Evolutionary conservation across 2,113 vertebrate species (phyloP), one percentile per base, ranked within the genome.

Genomic region (Pungitius pungitius): DNA sequence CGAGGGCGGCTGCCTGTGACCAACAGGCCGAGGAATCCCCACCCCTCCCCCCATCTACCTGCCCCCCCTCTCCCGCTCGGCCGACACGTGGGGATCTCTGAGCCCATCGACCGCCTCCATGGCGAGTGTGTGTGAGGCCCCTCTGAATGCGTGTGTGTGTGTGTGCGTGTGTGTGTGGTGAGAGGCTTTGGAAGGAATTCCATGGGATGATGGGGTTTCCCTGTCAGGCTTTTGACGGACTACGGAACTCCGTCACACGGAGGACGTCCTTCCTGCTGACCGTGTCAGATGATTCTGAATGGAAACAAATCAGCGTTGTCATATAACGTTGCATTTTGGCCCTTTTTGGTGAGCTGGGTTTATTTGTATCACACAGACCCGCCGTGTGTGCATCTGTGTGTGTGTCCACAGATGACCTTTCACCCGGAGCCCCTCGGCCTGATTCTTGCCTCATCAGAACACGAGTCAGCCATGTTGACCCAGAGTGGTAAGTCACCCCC

Each of bases 161-260:
- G 6, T 14, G 22, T 24, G 49, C 24, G 49, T 66, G 65, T 69
- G 82, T 82, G 74, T 80, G 79, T 52, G 81, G 81, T 80, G 55
- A 70, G 79, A 75, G 78, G 77, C 62, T 73, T 43, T 79, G 87
- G 84, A 90, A 87, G 47, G 85, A 89, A 88, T 90, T 71, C 82
- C 20, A 14, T 62, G 85, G 61, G 79, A 89, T 86, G 89, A 87
- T 74, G 78, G 89, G 88, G 84, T 92, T 91, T 91, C 89, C 91
- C 88, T 87, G 77, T 88, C 89, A 69, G 75, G 76, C 63, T 79
- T 77, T 79, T 82, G 81, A 85, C 81, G 83, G 88, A 85, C 82
- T 69, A 58, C 8, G 64, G 90, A 87, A 79, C 88, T 90, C 85
- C 84, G 87, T 82, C 62, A 26, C 70, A 78, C 78, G 81, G 56